Conservation (phyloP, 1,140 invertebrate genomes). For the Apis laboriosa region DNA sequence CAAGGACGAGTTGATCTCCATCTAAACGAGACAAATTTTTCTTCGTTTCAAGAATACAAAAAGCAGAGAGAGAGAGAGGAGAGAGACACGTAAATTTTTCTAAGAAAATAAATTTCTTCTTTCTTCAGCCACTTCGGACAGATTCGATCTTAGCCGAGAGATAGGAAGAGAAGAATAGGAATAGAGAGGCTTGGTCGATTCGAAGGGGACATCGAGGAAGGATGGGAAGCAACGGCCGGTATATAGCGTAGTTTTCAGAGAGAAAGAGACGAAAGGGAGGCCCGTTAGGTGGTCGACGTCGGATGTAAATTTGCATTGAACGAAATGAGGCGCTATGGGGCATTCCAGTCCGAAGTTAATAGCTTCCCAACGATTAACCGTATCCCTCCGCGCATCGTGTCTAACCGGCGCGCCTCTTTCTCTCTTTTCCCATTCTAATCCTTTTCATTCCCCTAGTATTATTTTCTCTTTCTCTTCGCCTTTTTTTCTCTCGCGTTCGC, state of each 20-base stretch:
- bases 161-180: too few relatives aligned
- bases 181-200: background rate
- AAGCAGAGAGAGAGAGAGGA: too few relatives aligned
- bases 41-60: too few relatives aligned
- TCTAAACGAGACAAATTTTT: too few relatives aligned
- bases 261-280: constrained; percentile 49
- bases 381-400: constrained; percentile 64
- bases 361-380: constrained; percentile 80
- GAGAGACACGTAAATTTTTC: background rate
- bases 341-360: constrained; percentile 80
- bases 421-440: constrained; percentile 41
- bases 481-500: background rate
- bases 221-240: constrained; percentile 7
- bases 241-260: constrained; percentile 43
- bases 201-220: background rate
- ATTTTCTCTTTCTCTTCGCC: constrained; percentile 38
- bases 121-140: background rate
- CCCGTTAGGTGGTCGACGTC: constrained; percentile 64
- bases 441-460: background rate
- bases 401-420: constrained; percentile 5
- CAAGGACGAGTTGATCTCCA: too few relatives aligned
- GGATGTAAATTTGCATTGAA: constrained; percentile 78
- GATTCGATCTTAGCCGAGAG: too few relatives aligned
- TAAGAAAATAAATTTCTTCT: background rate
- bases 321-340: constrained; percentile 75